Percentiles rank a stretch among this genome's conserved stretches.
phyloP scores from a whole-genome alignment of 2,113 vertebrate species.

The Pavo muticus region DNA sequence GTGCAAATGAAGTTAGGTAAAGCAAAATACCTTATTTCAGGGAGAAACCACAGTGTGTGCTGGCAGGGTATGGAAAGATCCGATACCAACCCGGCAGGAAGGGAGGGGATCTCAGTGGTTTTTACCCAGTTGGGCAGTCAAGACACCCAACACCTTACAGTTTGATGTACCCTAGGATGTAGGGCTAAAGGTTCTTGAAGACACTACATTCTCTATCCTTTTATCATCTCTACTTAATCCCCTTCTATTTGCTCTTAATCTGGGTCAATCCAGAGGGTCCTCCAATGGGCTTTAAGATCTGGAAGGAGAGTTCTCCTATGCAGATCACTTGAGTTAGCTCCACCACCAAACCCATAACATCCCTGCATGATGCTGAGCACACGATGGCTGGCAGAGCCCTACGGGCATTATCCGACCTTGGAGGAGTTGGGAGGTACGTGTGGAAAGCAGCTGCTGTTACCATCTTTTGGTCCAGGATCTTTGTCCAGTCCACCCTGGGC shows the following conservation, averaged over 20 bases:
- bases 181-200: background rate
- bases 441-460: conserved; percentile 69
- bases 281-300: background rate
- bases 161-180: background rate
- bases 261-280: background rate
- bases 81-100: background rate
- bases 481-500: conserved; percentile 90
- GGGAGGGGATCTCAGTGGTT: background rate
- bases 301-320: background rate
- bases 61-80: background rate
- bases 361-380: background rate
- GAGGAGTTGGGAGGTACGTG: background rate
- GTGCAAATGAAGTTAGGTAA: conserved; percentile 27
- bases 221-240: background rate
- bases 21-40: background rate
- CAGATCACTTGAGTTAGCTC: background rate
- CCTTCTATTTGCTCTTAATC: background rate
- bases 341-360: background rate
- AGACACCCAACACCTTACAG: background rate
- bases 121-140: background rate
- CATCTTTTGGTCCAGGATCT: conserved; percentile 90
- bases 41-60: background rate
- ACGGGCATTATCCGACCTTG: background rate
- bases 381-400: background rate
- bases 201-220: background rate